A percentile compares a stretch with the other conserved stretches of the same genome.
These are phyloP conservation scores for Drosophila nigricruria DNA, from an alignment of 2,888 invertebrate genomes.

Conservation along the genomic window DNA sequence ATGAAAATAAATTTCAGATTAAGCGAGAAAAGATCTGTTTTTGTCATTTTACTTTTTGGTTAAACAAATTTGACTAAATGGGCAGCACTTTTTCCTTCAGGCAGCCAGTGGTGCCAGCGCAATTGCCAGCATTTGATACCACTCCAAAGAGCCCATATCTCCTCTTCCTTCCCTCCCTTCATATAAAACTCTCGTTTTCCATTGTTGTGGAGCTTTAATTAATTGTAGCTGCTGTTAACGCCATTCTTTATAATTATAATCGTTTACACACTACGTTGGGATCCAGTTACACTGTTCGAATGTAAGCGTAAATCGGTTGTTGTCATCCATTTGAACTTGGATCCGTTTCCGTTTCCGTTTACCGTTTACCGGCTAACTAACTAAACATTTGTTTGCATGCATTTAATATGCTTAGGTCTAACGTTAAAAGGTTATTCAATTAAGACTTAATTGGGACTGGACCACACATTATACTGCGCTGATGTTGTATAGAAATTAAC, in stretches of 20 bases:
- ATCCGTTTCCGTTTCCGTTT: conserved; percentile 12
- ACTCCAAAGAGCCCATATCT: background rate
- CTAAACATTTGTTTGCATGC: conserved; percentile 19
- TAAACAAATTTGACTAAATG: background rate
- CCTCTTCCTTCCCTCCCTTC: background rate
- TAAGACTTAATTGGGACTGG: conserved; percentile 33
- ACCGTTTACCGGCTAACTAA: conserved; percentile 28
- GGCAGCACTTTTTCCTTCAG: background rate
- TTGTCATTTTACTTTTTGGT: background rate
- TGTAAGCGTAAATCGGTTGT: conserved; percentile 64
- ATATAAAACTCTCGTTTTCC: background rate
- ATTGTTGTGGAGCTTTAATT: conserved; percentile 58
- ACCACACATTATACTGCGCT: conserved; percentile 26
- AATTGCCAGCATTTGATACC: background rate
- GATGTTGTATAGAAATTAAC: conserved; percentile 36
- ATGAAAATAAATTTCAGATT: background rate
- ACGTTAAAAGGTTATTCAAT: conserved; percentile 28
- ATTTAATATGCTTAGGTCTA: conserved; percentile 45
- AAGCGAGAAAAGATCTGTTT: background rate
- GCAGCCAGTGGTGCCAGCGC: too few species aligned
- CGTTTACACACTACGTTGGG: conserved; percentile 56
- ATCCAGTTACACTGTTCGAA: conserved; percentile 80
- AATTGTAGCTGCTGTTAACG: conserved; percentile 44
- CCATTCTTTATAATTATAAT: conserved; percentile 37
- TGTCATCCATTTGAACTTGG: conserved; percentile 22